phyloP scores from a whole-genome alignment of 2,888 invertebrate genomes.

The Digitonthophagus gazella region DNA sequence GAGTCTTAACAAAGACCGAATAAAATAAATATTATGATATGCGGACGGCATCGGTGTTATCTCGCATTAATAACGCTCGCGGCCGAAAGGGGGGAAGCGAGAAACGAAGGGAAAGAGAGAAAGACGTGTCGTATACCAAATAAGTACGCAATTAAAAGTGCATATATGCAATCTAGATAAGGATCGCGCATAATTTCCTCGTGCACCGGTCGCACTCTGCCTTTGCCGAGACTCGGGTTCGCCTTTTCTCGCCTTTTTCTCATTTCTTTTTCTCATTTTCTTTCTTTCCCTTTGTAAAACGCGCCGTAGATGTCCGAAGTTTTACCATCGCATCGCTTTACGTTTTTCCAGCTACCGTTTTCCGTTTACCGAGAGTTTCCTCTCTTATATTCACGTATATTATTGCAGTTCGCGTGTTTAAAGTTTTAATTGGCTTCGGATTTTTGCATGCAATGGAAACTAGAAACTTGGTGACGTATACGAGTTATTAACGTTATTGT shows the following conservation, averaged over 20 bases:
- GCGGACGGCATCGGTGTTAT: neutral
- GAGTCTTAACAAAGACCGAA: neutral
- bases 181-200: conserved; percentile 11
- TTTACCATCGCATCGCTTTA: too few species aligned
- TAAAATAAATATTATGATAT: neutral
- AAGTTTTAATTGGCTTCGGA: neutral
- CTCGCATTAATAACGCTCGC: neutral
- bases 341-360: too few species aligned
- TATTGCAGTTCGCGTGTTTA: neutral
- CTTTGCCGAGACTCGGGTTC: neutral
- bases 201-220: neutral
- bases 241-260: neutral
- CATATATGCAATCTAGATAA: conserved; percentile 18
- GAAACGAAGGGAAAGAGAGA: neutral
- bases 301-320: too few species aligned
- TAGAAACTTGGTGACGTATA: neutral
- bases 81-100: neutral
- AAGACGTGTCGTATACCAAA: conserved; percentile 18
- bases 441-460: neutral
- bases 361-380: neutral
- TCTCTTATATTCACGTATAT: too few species aligned
- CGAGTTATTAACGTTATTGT: neutral
- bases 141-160: conserved; percentile 23
- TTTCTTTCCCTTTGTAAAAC: neutral
- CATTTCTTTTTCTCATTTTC: neutral